These are phyloP conservation scores for Papilio aristodemus DNA, from an alignment of 1,140 invertebrate species.

Conservation along the genomic window DNA sequence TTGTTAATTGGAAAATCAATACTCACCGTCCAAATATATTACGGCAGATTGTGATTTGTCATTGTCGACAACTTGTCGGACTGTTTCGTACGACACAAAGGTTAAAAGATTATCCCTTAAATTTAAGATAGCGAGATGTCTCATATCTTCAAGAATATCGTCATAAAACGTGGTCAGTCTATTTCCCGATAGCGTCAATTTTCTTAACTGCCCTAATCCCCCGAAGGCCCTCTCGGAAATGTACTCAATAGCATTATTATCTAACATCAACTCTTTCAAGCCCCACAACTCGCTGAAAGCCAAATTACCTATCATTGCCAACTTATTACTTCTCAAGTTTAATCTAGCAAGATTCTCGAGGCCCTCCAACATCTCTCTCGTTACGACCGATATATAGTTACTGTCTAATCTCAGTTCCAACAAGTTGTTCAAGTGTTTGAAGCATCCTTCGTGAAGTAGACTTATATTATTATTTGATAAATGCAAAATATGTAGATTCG, in stretches of 20 bases:
- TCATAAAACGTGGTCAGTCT: slow-evolving; percentile 84
- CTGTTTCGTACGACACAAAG: slow-evolving; percentile 86
- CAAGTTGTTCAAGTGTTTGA: slow-evolving; percentile 84
- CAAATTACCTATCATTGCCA: slow-evolving; percentile 86
- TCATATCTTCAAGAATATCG: slow-evolving; percentile 84
- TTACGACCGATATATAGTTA: slow-evolving; percentile 86
- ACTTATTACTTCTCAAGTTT: slow-evolving; percentile 85
- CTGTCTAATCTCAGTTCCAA: slow-evolving; percentile 85
- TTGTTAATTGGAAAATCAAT: slow-evolving; percentile 35
- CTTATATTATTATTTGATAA: slow-evolving; percentile 87
- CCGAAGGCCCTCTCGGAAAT: slow-evolving; percentile 87
- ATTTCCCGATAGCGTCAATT: slow-evolving; percentile 86
- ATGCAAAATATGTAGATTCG: slow-evolving; percentile 83
- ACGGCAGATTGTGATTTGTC: slow-evolving; percentile 81
- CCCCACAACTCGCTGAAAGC: slow-evolving; percentile 87
- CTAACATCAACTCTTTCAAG: slow-evolving; percentile 86
- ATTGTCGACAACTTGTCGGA: slow-evolving; percentile 85
- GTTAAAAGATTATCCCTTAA: slow-evolving; percentile 86
- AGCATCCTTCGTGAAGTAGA: slow-evolving; percentile 87
- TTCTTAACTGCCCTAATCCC: slow-evolving; percentile 85
- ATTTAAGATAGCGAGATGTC: slow-evolving; percentile 85
- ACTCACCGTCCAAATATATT: slow-evolving; percentile 88
- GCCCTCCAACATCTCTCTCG: slow-evolving; percentile 86
- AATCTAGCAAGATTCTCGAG: slow-evolving; percentile 84
- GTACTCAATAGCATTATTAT: slow-evolving; percentile 83